Percentiles rank a stretch among this genome's conserved stretches.
Evolutionary conservation across 1,140 invertebrate genomes (phyloP).

Genomic region (Andrena cerasifolii): DNA sequence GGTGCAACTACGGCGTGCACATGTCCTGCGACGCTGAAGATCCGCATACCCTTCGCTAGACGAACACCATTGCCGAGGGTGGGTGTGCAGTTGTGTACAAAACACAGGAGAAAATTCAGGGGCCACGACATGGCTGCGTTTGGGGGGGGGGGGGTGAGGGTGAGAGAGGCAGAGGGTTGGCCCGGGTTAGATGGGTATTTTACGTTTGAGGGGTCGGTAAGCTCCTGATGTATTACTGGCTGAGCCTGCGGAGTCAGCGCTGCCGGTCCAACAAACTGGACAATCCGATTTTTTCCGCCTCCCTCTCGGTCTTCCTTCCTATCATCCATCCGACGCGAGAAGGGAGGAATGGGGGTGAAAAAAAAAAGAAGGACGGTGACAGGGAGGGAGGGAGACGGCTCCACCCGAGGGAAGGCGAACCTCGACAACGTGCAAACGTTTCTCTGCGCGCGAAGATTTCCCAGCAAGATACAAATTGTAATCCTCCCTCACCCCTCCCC

Average conservation of each 20-base stretch:
- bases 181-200: conserved; percentile 66
- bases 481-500: too few relatives aligned
- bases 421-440: conserved; percentile 8
- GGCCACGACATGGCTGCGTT: not conserved
- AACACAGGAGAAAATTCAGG: conserved; percentile 32
- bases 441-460: conserved; percentile 16
- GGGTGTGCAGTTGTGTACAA: conserved; percentile 33
- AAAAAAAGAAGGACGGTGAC: not conserved
- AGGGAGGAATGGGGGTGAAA: not conserved
- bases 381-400: conserved; percentile 11
- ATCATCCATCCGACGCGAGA: not conserved
- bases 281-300: conserved; percentile 42
- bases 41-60: not conserved
- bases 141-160: too few relatives aligned
- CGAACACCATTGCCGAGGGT: not conserved
- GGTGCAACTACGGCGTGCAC: conserved; percentile 19
- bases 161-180: not conserved
- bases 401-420: not conserved
- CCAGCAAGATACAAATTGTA: conserved; percentile 58
- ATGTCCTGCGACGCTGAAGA: conserved; percentile 14
- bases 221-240: conserved; percentile 74
- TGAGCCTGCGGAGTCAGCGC: conserved; percentile 74
- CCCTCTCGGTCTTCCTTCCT: not conserved
- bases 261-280: conserved; percentile 70
- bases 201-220: conserved; percentile 74